These are phyloP conservation scores for Megaleporinus macrocephalus DNA, from an alignment of 2,113 vertebrate species.

Conservation along the genomic window DNA sequence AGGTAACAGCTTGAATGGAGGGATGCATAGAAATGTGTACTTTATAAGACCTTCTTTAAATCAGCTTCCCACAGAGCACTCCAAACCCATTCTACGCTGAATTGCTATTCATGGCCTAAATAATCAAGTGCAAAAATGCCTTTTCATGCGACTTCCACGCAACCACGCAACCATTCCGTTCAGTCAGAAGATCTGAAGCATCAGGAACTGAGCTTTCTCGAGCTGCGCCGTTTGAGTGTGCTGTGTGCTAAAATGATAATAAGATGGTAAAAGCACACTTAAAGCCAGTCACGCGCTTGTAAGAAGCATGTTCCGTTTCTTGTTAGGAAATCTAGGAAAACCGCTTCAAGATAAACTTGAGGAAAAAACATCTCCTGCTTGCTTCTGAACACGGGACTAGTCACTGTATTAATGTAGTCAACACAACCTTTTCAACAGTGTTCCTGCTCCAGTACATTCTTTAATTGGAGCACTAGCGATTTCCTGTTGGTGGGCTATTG, in stretches of 20 bases:
- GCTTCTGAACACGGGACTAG: slow-evolving; percentile 53
- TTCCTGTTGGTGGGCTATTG: slow-evolving; percentile 77
- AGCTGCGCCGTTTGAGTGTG: not conserved
- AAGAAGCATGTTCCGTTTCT: not conserved
- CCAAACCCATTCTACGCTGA: not conserved
- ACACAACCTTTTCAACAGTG: slow-evolving; percentile 39
- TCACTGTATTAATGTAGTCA: slow-evolving; percentile 62
- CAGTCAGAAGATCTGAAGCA: not conserved
- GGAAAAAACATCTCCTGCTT: not conserved
- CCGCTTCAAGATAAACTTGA: not conserved
- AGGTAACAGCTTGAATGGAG: slow-evolving; percentile 71
- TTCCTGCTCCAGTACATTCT: slow-evolving; percentile 62
- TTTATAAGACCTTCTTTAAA: slow-evolving; percentile 29
- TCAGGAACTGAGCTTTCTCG: not conserved
- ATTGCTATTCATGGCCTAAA: not conserved
- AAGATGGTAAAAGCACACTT: not conserved
- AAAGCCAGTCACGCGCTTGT: not conserved
- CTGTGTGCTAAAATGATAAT: not conserved
- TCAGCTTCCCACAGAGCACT: not conserved
- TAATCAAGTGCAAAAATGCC: not conserved
- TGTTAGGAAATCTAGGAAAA: slow-evolving; percentile 3
- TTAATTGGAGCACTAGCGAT: slow-evolving; percentile 77
- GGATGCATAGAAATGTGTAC: slow-evolving; percentile 24
- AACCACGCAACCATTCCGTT: not conserved
- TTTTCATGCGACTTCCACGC: slow-evolving; percentile 5